Evolutionary conservation across 1,140 invertebrate species (phyloP).

Genomic region (Formica exsecta): DNA sequence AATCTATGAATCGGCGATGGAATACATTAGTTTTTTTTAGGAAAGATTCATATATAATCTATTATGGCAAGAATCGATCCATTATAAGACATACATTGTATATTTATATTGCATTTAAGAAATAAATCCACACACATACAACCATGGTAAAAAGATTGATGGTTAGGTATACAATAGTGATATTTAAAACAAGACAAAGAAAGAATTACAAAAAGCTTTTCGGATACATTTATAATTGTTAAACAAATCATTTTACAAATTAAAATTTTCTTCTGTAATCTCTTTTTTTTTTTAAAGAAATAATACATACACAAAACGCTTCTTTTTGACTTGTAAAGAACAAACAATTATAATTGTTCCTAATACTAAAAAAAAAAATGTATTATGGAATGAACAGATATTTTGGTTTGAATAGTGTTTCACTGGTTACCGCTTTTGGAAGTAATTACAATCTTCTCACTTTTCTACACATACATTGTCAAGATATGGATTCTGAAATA

Average conservation of each 20-base stretch:
- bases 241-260: constrained; percentile 11
- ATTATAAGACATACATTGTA: constrained; percentile 49
- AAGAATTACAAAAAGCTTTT: neutral
- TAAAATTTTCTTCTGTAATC: neutral
- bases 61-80: constrained; percentile 76
- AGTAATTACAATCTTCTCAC: constrained; percentile 23
- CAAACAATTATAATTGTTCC: neutral
- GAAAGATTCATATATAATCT: constrained; percentile 54
- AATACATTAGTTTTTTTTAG: constrained; percentile 71
- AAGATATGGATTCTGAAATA: constrained; percentile 35
- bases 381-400: neutral
- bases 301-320: neutral
- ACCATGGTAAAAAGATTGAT: neutral
- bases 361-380: constrained; percentile 20
- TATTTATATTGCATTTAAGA: constrained; percentile 31
- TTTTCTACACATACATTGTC: constrained; percentile 28
- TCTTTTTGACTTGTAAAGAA: neutral
- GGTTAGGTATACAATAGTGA: neutral
- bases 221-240: neutral
- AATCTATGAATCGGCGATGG: constrained; percentile 60
- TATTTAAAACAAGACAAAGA: neutral
- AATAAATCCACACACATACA: neutral
- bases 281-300: neutral
- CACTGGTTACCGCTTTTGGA: neutral
- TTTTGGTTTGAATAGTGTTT: constrained; percentile 5